Percentiles rank a stretch among this genome's conserved stretches.
Evolutionary conservation across 2,113 vertebrate genomes (phyloP).

Genomic region (Papio anubis): DNA sequence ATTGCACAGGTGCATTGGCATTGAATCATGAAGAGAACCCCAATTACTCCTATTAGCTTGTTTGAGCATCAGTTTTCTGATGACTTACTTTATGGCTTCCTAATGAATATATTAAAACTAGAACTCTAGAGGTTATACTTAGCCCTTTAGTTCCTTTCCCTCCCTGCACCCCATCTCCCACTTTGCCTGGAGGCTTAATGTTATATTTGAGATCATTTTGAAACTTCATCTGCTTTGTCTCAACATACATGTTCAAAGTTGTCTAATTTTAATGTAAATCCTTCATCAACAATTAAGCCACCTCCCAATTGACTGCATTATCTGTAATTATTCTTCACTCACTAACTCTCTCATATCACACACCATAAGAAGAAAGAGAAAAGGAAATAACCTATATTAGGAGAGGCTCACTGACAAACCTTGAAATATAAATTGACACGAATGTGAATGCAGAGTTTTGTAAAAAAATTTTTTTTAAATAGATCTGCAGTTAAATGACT

Average conservation of each 20-base stretch:
- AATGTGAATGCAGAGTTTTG: not conserved
- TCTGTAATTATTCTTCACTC: not conserved
- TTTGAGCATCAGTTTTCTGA: constrained; percentile 37
- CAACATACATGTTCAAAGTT: not conserved
- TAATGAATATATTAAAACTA: constrained; percentile 38
- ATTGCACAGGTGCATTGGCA: not conserved
- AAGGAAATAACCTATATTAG: not conserved
- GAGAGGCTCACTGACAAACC: not conserved
- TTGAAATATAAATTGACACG: not conserved
- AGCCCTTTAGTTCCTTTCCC: not conserved
- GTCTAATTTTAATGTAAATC: constrained; percentile 13
- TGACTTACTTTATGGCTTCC: constrained; percentile 39
- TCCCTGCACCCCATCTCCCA: not conserved
- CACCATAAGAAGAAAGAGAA: not conserved
- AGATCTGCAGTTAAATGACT: not conserved
- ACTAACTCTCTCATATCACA: not conserved
- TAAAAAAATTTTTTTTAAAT: not conserved
- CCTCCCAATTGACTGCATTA: not conserved
- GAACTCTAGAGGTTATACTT: not conserved
- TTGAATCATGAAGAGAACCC: not conserved
- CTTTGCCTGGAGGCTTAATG: not conserved
- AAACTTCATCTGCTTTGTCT: not conserved
- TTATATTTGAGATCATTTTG: constrained; percentile 22
- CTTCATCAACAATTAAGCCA: not conserved
- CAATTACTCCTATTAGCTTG: not conserved